Evolutionary conservation across 2,113 vertebrate genomes (phyloP), one percentile per base, ranked within the genome.

Genomic region (Taurulus bubalis): DNA sequence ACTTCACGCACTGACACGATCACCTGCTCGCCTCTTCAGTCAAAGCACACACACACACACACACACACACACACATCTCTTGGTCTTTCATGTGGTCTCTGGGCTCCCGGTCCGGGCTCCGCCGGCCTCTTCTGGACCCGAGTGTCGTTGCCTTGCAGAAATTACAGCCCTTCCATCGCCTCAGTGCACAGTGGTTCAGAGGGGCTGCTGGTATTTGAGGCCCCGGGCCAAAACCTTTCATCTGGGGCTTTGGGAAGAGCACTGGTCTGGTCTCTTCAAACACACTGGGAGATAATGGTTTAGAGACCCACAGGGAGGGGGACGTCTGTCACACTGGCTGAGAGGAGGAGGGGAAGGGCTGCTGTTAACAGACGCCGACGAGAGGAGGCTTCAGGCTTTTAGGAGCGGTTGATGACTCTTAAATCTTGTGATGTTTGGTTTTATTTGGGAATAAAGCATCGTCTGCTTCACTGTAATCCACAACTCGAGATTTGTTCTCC

Each of bases 191-290:
- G 30, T 4, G 30, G 30, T 32, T 2, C 30, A 32, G 30, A 89
- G 70, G 38, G 71, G 70, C 79, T 73, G 76, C 83, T 92, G 91
- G 94, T 89, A 93, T 94, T 94, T 88, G 82, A 81, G 82, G 87
- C 94, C 92, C 67, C 49, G 65, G 93, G 94, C 93, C 79, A 69
- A 82, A 79, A 75, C 73, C 94, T 95, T 95, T 95, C 89, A 95
- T 94, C 92, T 94, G 78, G 42, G 90, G 70, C 80, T 86, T 91
- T 88, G 75, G 83, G 89, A 92, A 84, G 90, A 90, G 80, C 69
- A 82, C 67, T 51, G 75, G 80, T 75, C 83, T 79, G 80, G 74
- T 74, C 83, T 90, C 93, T 94, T 94, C 90, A 94, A 94, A 94
- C 89, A 76, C 78, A 45, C 69, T 42, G 73, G 69, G 58, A 89